Evolutionary conservation across 2,797 vertebrate genomes (phyloP).

Genomic region (Pseudocheirus occidentalis): DNA sequence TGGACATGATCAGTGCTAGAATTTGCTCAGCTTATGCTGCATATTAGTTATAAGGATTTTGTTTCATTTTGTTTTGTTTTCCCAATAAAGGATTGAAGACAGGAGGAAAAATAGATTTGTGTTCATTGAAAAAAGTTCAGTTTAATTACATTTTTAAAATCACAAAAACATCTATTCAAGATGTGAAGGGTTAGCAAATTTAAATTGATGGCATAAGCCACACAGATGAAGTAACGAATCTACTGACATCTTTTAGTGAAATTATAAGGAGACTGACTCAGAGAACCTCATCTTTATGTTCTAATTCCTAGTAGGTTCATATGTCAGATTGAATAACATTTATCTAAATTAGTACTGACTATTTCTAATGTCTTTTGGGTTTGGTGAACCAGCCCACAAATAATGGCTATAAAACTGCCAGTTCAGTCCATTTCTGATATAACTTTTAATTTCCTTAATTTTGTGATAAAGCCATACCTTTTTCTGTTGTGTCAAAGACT

Average conservation of each 20-base stretch:
- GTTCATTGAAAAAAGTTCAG: neutral
- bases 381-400: neutral
- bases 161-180: neutral
- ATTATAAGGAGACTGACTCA: neutral
- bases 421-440: fast-evolving
- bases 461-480: neutral
- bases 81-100: neutral
- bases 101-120: neutral
- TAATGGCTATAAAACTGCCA: fast-evolving
- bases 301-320: neutral
- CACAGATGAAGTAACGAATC: neutral
- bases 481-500: constrained; percentile 31
- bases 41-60: neutral
- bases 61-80: neutral
- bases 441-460: constrained; percentile 60
- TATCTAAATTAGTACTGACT: neutral
- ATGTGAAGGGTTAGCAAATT: neutral
- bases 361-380: neutral
- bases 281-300: neutral
- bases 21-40: neutral
- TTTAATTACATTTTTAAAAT: neutral
- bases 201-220: neutral
- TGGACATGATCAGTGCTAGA: neutral
- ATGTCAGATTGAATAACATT: neutral
- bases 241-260: neutral